Conservation (phyloP, 2,797 vertebrate genomes). For the Spinus pinus region DNA sequence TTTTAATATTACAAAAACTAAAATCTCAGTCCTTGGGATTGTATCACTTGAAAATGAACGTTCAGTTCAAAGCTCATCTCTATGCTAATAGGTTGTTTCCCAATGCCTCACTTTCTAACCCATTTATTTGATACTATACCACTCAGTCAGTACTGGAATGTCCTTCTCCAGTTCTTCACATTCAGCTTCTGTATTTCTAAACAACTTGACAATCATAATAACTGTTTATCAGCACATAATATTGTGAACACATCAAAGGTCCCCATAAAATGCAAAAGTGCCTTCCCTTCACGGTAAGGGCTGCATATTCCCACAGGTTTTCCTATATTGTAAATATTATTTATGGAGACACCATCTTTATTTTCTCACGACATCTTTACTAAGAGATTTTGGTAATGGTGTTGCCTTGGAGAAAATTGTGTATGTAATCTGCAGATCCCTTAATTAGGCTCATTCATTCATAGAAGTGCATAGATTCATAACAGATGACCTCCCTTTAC, state of each 20-base stretch:
- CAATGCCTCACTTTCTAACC: not conserved
- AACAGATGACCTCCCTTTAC: not conserved
- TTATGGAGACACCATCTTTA: not conserved
- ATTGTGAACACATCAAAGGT: not conserved
- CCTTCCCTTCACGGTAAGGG: not conserved
- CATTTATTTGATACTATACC: not conserved
- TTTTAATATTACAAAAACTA: not conserved
- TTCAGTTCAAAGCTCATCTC: not conserved
- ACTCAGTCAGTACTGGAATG: not conserved
- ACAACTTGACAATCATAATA: not conserved
- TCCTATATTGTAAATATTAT: not conserved
- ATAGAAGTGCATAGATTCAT: not conserved
- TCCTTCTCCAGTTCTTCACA: not conserved
- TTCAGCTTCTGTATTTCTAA: not conserved
- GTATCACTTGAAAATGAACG: not conserved
- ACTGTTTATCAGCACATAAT: not conserved
- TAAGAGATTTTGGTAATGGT: not conserved
- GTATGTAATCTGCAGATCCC: not conserved
- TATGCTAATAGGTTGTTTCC: not conserved
- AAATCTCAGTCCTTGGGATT: not conserved
- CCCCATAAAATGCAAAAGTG: not conserved
- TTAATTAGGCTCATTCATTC: not conserved
- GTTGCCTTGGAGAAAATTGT: not conserved
- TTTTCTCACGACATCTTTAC: not conserved
- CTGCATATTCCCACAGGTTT: not conserved